phyloP scores from a whole-genome alignment of 2,888 invertebrate species.

The Ectobius pallidus region DNA sequence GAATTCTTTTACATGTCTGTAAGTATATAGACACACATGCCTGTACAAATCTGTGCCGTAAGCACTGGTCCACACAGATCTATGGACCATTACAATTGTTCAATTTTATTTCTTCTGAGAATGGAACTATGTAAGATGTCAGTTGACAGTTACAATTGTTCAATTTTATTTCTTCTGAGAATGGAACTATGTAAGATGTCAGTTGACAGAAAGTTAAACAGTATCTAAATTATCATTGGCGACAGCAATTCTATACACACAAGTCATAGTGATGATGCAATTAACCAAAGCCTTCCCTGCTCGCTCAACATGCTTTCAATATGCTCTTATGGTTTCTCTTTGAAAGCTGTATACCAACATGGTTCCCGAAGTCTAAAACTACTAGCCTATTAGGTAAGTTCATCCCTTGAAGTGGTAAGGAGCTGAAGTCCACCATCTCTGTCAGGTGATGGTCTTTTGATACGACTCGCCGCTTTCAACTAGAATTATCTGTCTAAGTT shows the following conservation, averaged over 20 bases:
- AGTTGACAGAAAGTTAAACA: not conserved
- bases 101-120: too few species aligned
- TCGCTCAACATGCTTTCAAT: not conserved
- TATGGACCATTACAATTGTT: too few species aligned
- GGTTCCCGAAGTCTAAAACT: not conserved
- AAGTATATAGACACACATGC: too few species aligned
- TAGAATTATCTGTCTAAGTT: not conserved
- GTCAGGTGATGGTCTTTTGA: conserved; percentile 21
- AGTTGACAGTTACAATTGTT: too few species aligned
- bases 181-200: too few species aligned
- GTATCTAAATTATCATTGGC: not conserved
- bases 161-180: too few species aligned
- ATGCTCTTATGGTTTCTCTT: conserved; percentile 9
- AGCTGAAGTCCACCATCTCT: conserved; percentile 16
- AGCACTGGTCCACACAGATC: too few species aligned
- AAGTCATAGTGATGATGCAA: conserved; percentile 7
- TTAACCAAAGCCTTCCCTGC: not conserved
- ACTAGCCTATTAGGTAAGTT: conserved; percentile 14
- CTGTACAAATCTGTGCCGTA: too few species aligned
- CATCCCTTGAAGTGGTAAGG: conserved; percentile 21
- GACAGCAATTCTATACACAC: not conserved
- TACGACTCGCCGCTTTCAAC: not conserved
- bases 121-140: too few species aligned
- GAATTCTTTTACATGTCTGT: too few species aligned
- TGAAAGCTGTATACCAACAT: conserved; percentile 15